phyloP scores from a whole-genome alignment of 2,113 vertebrate genomes.

The Tragelaphus buxtoni region DNA sequence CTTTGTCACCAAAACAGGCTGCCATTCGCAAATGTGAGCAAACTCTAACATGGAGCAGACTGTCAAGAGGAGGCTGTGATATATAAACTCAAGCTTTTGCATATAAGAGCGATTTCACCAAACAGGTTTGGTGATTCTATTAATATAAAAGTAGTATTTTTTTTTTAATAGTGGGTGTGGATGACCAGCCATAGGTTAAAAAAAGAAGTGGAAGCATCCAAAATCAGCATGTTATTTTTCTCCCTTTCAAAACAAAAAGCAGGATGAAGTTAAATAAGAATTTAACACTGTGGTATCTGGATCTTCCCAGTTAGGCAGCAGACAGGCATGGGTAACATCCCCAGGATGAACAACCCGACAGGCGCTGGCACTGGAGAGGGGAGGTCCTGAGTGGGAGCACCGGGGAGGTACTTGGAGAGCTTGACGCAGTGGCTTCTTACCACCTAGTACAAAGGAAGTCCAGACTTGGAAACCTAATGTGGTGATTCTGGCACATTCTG shows the following conservation, averaged over 20 bases:
- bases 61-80: background rate
- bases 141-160: background rate
- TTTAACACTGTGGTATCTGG: background rate
- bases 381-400: background rate
- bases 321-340: too few relatives aligned
- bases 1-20: background rate
- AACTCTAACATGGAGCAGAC: background rate
- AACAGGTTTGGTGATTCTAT: background rate
- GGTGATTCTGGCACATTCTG: background rate
- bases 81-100: background rate
- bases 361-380: background rate
- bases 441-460: background rate
- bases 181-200: background rate
- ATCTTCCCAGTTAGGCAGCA: background rate
- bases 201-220: background rate
- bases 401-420: background rate
- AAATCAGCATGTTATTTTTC: background rate
- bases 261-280: background rate
- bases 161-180: background rate
- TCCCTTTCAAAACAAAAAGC: background rate
- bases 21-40: background rate
- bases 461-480: background rate
- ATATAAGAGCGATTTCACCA: background rate
- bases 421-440: background rate
- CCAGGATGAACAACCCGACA: background rate